These are phyloP conservation scores for Ctenopoma kingsleyae DNA, from an alignment of 2,797 vertebrate species.

Conservation along the genomic window DNA sequence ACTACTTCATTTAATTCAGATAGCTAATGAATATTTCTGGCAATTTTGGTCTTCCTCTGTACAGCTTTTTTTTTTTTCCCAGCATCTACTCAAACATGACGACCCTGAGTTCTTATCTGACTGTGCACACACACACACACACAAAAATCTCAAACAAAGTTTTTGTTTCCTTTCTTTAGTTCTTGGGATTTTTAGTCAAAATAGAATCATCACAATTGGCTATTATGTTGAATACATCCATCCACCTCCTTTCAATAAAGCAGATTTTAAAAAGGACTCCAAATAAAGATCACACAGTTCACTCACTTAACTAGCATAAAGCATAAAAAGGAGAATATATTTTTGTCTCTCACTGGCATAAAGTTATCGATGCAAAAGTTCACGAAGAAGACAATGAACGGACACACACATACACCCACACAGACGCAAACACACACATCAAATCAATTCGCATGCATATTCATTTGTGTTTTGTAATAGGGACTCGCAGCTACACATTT, in stretches of 20 bases:
- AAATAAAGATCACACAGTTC: background rate
- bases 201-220: background rate
- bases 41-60: background rate
- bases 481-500: conserved; percentile 30
- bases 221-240: background rate
- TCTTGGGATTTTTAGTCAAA: background rate
- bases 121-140: background rate
- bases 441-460: conserved; percentile 57
- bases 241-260: background rate
- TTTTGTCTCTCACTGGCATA: background rate
- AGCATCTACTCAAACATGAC: background rate
- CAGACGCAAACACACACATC: background rate
- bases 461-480: conserved; percentile 50
- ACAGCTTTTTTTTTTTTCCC: background rate
- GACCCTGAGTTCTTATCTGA: background rate
- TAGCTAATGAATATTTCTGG: background rate
- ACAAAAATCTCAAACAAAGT: too few species aligned
- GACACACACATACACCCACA: background rate
- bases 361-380: background rate
- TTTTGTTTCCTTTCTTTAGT: background rate
- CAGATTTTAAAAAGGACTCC: background rate
- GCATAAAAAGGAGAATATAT: background rate
- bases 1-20: background rate
- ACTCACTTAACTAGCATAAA: background rate
- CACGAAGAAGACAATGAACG: conserved; percentile 4